Conservation (phyloP, 2,113 vertebrate species). For the Solea senegalensis region DNA sequence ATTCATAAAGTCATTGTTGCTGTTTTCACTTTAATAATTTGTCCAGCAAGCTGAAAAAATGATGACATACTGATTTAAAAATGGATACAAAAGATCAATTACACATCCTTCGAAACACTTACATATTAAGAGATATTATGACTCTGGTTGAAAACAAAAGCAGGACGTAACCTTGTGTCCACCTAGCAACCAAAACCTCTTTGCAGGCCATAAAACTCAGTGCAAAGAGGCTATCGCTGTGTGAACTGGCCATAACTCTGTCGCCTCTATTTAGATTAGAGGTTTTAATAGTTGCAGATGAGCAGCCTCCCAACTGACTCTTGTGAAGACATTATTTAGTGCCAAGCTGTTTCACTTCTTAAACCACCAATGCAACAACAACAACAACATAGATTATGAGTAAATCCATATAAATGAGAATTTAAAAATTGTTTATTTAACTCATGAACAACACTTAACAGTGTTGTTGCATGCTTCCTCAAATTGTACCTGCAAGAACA, state of each 20-base stretch:
- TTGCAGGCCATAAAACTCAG: slow-evolving; percentile 56
- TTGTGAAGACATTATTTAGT: slow-evolving; percentile 13
- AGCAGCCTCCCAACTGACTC: slow-evolving; percentile 28
- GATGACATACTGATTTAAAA: not conserved
- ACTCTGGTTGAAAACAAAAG: slow-evolving; percentile 2
- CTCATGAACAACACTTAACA: too few species aligned
- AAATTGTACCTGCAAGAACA: too few species aligned
- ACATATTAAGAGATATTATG: slow-evolving; percentile 1
- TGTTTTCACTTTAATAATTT: not conserved
- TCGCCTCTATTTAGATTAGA: slow-evolving; percentile 57
- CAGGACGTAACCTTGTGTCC: slow-evolving; percentile 18
- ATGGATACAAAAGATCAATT: not conserved
- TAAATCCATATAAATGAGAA: not conserved
- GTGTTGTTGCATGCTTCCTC: too few species aligned
- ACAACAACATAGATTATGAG: too few species aligned
- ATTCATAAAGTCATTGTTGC: too few species aligned
- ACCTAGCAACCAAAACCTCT: slow-evolving; percentile 66
- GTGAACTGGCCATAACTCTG: slow-evolving; percentile 66
- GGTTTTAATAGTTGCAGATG: slow-evolving; percentile 56
- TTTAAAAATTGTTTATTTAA: not conserved
- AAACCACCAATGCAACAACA: not conserved
- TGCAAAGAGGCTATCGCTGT: slow-evolving; percentile 52
- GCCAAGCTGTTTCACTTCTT: not conserved
- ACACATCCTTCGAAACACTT: slow-evolving; percentile 7
- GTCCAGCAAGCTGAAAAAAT: not conserved